These are phyloP conservation scores for Azemiops feae DNA, from an alignment of 2,113 vertebrate species.

Conservation along the genomic window DNA sequence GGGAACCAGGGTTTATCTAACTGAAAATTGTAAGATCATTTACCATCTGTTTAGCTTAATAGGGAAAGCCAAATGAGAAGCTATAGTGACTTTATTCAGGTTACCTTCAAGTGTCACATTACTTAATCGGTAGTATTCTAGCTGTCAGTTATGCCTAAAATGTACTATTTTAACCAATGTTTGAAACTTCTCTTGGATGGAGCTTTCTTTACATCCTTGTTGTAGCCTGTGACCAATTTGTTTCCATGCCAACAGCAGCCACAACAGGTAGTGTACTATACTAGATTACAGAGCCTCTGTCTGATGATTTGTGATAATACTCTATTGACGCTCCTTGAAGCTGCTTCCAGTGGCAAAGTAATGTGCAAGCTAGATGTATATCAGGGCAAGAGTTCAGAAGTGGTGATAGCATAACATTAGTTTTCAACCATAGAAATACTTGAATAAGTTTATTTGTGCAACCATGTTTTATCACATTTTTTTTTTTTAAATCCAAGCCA, in stretches of 20 bases:
- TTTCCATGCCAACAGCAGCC: neutral
- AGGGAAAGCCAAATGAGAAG: neutral
- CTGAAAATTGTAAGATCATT: neutral
- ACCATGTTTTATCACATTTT: neutral
- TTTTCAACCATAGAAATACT: neutral
- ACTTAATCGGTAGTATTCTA: neutral
- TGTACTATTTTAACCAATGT: neutral
- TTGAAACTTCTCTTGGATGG: neutral
- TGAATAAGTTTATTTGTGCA: neutral
- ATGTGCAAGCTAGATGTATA: neutral
- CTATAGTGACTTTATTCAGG: neutral
- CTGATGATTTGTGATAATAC: neutral
- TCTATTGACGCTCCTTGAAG: neutral
- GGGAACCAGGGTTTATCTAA: neutral
- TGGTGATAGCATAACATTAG: neutral
- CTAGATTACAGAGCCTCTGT: neutral
- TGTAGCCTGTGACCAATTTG: neutral
- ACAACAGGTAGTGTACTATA: neutral
- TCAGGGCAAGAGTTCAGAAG: neutral
- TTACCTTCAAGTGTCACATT: neutral
- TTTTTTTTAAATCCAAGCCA: neutral
- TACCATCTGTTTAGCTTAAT: neutral
- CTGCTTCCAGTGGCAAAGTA: no score
- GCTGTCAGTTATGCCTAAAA: neutral
- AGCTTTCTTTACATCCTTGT: neutral